Conservation (phyloP, 2,113 vertebrate genomes). For the Cyanocitta stelleri region DNA sequence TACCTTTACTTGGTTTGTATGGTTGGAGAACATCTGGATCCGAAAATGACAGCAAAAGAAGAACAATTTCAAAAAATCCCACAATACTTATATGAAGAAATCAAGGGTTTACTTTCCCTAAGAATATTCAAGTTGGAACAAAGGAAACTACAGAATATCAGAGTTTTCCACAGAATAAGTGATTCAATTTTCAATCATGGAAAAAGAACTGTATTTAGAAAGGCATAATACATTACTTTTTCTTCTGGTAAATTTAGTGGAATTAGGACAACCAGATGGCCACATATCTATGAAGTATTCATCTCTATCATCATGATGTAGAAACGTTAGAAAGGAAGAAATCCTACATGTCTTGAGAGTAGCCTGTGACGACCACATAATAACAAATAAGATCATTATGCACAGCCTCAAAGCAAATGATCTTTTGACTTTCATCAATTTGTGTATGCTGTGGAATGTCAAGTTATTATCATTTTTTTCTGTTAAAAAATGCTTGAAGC, state of each 20-base stretch:
- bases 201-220: conserved; percentile 11
- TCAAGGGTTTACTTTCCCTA: neutral
- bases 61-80: neutral
- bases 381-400: conserved; percentile 41
- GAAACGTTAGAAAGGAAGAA: conserved; percentile 33
- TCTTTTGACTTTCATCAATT: conserved; percentile 17
- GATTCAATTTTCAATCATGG: neutral
- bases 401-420: neutral
- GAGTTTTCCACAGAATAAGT: neutral
- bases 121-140: neutral
- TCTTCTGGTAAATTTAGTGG: neutral
- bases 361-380: neutral
- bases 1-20: neutral
- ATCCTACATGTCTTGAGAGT: neutral
- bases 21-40: neutral
- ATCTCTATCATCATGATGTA: conserved; percentile 26
- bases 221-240: neutral
- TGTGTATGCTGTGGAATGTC: neutral
- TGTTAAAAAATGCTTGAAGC: neutral
- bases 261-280: conserved; percentile 42
- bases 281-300: neutral
- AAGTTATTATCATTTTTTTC: neutral
- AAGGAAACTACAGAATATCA: neutral
- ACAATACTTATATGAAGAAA: neutral
- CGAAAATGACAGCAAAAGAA: neutral